Base-by-base conservation (phyloP, 1,140 invertebrate genomes). In the Drosophila pseudoobscura region DNA sequence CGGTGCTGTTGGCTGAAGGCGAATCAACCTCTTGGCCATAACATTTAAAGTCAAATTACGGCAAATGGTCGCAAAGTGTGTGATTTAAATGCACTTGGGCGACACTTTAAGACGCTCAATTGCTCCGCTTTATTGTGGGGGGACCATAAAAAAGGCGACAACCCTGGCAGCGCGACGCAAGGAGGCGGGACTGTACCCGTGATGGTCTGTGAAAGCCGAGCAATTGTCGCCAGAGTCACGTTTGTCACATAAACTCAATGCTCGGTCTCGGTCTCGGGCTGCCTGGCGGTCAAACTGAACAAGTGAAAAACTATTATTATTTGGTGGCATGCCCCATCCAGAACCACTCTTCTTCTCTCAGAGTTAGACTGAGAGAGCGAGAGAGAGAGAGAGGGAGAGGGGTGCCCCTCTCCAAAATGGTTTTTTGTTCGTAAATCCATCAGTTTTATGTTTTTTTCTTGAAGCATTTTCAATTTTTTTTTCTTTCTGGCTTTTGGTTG, bases 21-120 rank as follows among this genome's bases (percentile, higher is more conserved):
- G 72, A 76, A 75, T 75, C 75, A 57, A 73, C 68, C 26, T 63
- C 50, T 61, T 49, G 75, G 78, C 72, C 83, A 88, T 88, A 88
- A 88, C 83, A 88, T 88, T 88, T 88, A 88, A 88, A 88, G 83
- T 88, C 83, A 88, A 88, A 88, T 88, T 88, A 88, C 84, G 84
- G 83, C 83, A 88, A 88, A 88, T 88, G 83, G 83, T 88, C 83
- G 83, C 83, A 88, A 88, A 88, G 83, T 88, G 83, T 88, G 83
- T 88, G 83, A 88, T 88, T 88, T 88, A 88, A 88, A 88, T 88
- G 83, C 83, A 88, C 83, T 88, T 88, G 83, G 75, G 83, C 78
- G 83, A 88, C 83, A 88, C 83, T 88, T 88, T 88, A 88, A 88
- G 83, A 83, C 83, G 83, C 84, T 88, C 84, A 88, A 88, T 88